Base-by-base conservation (phyloP, 2,888 invertebrate genomes). In the Drosophila phalerata region DNA sequence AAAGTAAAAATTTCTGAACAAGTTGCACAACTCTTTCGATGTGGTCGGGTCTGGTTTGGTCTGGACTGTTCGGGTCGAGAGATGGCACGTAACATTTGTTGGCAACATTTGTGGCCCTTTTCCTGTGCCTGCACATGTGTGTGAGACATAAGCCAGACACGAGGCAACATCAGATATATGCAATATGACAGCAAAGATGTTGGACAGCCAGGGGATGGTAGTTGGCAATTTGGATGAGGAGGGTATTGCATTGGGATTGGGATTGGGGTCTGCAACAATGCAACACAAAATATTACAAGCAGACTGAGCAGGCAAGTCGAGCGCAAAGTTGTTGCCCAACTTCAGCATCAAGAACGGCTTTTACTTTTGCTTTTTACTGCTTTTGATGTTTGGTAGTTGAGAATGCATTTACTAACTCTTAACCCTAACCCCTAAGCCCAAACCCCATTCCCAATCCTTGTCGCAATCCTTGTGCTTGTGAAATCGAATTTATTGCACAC, bases 401-500 rank as follows among this genome's bases (percentile, higher is more conserved):
- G 45, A 57, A 37, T 15, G 22, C 25, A 42, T 1, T 30, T 15
- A 22, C n/a, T 38, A 8, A 4, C 17, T 1, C 17, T 17, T n/a
- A 37, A 37, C 1, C 2, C n/a, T n/a, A n/a, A 4, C 17, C 2
- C 17, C 22, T n/a, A 37, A 37, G 2, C 2, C n/a, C 34, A 11
- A 3, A 3, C 19, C 25, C 25, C 5, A 28, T 5, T n/a, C 30
- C 30, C 9, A 6, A 9, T 1, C 28, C 4, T 5, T 9, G 17
- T n/a, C 22, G 4, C 43, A 40, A n/a, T 15, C 32, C 22, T 15
- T 25, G 11, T 60, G 42, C 40, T 15, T 49, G 52, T 52, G 76
- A 73, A 75, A 84, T 88, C 87, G 89, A 81, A 86, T 85, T 85
- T 88, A 88, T 88, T 84, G 87, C 79, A 81, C 71, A 84, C 69